Evolutionary conservation across 2,797 vertebrate species (phyloP), one percentile per base, ranked within the genome.

Genomic region (Synanceia verrucosa): DNA sequence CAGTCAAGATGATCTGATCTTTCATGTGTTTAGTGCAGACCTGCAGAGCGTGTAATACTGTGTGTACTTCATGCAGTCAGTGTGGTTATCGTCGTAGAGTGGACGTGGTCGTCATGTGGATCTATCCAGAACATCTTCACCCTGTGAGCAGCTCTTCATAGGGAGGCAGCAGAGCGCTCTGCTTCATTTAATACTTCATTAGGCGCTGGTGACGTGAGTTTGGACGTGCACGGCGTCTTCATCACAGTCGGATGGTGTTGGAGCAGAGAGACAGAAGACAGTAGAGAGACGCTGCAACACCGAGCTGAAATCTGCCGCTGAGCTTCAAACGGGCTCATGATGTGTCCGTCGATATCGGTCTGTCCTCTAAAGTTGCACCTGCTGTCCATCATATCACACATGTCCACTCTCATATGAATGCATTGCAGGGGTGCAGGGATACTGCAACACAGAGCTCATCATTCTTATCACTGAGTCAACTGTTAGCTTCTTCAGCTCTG

Each of bases 171-270:
- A 0, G 12, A 61, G 50, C 19, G 26, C 61, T 51, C 26, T 3
- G 47, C 23, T 64, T 51, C 29, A 53, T 71, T 67, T 47, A 48
- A 53, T 53, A 50, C 69, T 66, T 70, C 51, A 73, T 77, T 73
- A 77, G 56, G 24, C 19, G 33, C 29, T 29, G 43, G 43, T 24
- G 78, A 65, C 52, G 50, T 34, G 41, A 4, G 14, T 56, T 29
- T 33, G 31, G 36, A 51, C 1, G 7, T 39, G 29, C 47, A 52
- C 52, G 60, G 48, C 60, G 53, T 69, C 56, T 73, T 70, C 48
- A 63, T 50, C 72, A 62, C 2, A 75, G 47, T 65, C 59, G 44
- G 28, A 53, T 23, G 6, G 10, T 41, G 37, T 31, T 39, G 39
- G 41, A 53, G 65, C 7, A 36, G 18, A 53, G n/a, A 50, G 37